A percentile compares a stretch with the other conserved stretches of the same genome.
Conservation (phyloP, 2,797 vertebrate genomes). For the Fringilla coelebs region DNA sequence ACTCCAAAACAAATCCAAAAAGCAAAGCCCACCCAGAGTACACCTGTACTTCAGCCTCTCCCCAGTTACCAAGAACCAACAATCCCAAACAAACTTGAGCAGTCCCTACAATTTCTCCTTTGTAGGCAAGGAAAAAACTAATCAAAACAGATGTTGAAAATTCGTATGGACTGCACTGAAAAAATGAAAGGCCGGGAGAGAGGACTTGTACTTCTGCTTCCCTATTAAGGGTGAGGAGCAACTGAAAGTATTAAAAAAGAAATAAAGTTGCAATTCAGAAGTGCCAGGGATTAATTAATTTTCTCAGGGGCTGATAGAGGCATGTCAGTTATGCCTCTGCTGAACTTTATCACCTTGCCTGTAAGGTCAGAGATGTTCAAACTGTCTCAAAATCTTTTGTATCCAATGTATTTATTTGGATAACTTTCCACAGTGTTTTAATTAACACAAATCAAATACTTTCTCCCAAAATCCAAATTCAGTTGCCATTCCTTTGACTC, state of each 20-base stretch:
- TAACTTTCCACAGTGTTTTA: background rate
- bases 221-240: background rate
- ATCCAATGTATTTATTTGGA: background rate
- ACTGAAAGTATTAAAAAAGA: background rate
- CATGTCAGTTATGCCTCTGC: background rate
- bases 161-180: background rate
- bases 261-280: background rate
- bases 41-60: background rate
- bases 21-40: accelerated
- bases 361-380: background rate
- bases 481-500: background rate
- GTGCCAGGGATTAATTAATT: background rate
- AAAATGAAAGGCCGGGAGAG: background rate
- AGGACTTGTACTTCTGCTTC: background rate
- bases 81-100: background rate
- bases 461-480: background rate
- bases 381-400: background rate
- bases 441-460: background rate
- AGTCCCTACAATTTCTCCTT: background rate
- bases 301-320: background rate
- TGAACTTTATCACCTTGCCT: background rate
- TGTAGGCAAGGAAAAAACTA: background rate
- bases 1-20: background rate
- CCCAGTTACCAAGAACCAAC: background rate
- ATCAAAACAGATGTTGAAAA: background rate